phyloP scores from a whole-genome alignment of 1,140 invertebrate genomes.

The Drosophila pruinosa region DNA sequence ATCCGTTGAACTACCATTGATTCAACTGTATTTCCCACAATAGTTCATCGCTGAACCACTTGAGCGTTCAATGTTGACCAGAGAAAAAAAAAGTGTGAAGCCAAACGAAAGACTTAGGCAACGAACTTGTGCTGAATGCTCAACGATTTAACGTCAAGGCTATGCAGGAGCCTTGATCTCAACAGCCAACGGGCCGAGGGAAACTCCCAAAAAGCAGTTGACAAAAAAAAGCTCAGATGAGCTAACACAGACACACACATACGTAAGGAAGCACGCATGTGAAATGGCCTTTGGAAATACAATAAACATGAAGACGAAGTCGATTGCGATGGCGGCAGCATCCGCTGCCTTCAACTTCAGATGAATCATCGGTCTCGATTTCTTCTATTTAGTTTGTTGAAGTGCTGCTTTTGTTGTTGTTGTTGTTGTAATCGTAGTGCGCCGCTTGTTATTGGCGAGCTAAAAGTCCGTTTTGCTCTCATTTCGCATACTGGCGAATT shows the following conservation, averaged over 20 bases:
- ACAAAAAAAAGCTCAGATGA: conserved; percentile 32
- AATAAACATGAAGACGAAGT: conserved; percentile 28
- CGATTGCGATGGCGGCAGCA: conserved; percentile 34
- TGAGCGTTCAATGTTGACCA: conserved; percentile 12
- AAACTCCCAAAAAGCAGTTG: conserved; percentile 53
- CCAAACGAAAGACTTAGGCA: conserved; percentile 25
- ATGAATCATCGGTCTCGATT: conserved; percentile 67
- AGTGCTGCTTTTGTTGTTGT: conserved; percentile 29
- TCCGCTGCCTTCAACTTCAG: conserved; percentile 39
- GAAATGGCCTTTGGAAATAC: conserved; percentile 70
- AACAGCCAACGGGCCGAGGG: conserved; percentile 49
- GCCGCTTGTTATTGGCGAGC: conserved; percentile 43
- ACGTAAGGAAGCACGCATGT: conserved; percentile 1
- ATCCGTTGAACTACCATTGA: not conserved
- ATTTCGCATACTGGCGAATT: conserved; percentile 62
- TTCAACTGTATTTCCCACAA: not conserved
- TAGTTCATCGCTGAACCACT: conserved; percentile 5
- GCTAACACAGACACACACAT: conserved; percentile 23
- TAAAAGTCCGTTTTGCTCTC: conserved; percentile 76
- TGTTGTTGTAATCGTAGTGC: conserved; percentile 13
- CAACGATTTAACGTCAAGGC: conserved; percentile 72
- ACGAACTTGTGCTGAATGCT: conserved; percentile 52
- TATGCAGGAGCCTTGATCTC: conserved; percentile 72
- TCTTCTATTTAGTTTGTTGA: conserved; percentile 60
- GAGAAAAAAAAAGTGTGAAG: conserved; percentile 24